Base-by-base conservation (phyloP, 1,140 invertebrate species). In the Amphibalanus amphitrite region DNA sequence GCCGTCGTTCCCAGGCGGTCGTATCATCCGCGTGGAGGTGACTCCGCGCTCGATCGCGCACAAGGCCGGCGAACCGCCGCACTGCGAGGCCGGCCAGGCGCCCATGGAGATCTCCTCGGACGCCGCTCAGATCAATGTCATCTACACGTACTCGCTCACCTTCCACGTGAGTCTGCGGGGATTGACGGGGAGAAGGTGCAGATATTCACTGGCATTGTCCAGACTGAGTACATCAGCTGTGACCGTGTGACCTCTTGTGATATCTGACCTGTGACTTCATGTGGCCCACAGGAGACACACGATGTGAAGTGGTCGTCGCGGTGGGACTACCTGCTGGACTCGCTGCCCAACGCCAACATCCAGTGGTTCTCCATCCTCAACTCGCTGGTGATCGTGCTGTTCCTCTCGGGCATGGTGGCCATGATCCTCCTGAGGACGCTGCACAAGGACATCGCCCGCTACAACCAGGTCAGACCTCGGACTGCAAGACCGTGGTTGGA, bases 251-350 rank as follows among this genome's bases (percentile, higher is more conserved):
- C 33, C 33, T 15, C 15, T 38, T 38, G 33, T 15, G 33, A 38
- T 38, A 38, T 38, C 4, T 38, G 33, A 38, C 33, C 33, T 38
- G 33, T 38, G 33, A 38, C 33, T 15, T 15, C 33, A 38, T 38
- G 33, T n/a, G n/a, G n/a, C n/a, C 33, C 4, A 15, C 33, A 87
- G 84, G 83, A 85, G 79, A 89, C 96, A 78, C 87, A 92, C 77
- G 85, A 86, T 1, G 90, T 96, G 3, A 97, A 97, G 82, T 99
- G 97, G 97, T 97, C 94, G 0, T 98, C 95, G 0, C 85, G 97
- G 77, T 99, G 97, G 97, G 97, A 99, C 83, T 99, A 99, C 79
- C 97, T 99, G 74, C 82, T 99, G 69, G 93, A 98, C 80, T 97
- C 95, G 1, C 96, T 97, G 89, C 94, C 93, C 0, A 93, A 98